Conservation (phyloP, 1,140 invertebrate species). For the Drosophila dunni region DNA sequence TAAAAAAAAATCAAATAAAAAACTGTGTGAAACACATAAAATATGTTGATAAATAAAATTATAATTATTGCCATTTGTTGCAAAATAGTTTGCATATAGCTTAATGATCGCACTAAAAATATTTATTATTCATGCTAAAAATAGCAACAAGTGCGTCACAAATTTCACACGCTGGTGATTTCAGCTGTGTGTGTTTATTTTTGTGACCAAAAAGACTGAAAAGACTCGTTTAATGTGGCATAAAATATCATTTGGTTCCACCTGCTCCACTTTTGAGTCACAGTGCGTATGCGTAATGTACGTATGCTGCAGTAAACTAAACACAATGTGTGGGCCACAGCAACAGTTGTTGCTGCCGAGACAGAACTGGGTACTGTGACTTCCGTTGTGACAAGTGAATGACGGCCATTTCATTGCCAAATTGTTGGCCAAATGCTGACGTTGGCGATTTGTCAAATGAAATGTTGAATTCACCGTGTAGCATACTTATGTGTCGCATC, state of each 20-base stretch:
- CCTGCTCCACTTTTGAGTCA: slow-evolving; percentile 55
- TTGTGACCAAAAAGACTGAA: slow-evolving; percentile 40
- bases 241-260: slow-evolving; percentile 48
- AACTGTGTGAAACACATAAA: slow-evolving; percentile 38
- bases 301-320: background rate
- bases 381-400: slow-evolving; percentile 56
- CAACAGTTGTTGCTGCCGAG: slow-evolving; percentile 2
- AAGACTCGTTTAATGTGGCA: slow-evolving; percentile 15
- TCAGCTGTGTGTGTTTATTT: slow-evolving; percentile 54
- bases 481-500: slow-evolving; percentile 29
- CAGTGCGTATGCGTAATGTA: slow-evolving; percentile 64
- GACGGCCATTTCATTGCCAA: slow-evolving; percentile 48
- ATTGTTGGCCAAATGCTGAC: slow-evolving; percentile 49
- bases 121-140: slow-evolving; percentile 28
- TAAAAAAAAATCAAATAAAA: background rate
- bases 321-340: slow-evolving; percentile 9
- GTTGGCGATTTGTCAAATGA: slow-evolving; percentile 62
- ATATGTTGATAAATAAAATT: slow-evolving; percentile 64
- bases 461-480: slow-evolving; percentile 29
- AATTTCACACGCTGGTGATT: too few relatives aligned
- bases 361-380: slow-evolving; percentile 26
- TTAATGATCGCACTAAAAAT: slow-evolving; percentile 51
- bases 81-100: slow-evolving; percentile 47
- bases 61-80: slow-evolving; percentile 62
- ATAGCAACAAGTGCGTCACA: slow-evolving; percentile 77